phyloP scores from a whole-genome alignment of 2,888 invertebrate species.

The Ophioninae sp. region DNA sequence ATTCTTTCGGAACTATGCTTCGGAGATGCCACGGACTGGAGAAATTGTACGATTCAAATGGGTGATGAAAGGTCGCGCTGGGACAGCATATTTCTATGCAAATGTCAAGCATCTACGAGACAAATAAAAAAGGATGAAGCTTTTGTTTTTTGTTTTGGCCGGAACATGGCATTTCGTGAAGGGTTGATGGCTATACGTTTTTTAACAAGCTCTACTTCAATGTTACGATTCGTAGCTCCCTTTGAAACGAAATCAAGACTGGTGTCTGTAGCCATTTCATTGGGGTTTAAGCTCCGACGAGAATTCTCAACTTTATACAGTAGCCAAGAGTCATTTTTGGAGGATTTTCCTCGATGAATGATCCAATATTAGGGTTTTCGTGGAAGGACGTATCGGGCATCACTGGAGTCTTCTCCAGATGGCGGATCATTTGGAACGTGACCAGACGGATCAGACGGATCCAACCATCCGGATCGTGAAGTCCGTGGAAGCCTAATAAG shows the following conservation, averaged over 20 bases:
- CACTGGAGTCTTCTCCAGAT: background rate
- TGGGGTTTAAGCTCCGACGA: background rate
- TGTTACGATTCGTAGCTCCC: background rate
- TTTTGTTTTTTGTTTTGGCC: background rate
- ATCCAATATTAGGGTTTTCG: background rate
- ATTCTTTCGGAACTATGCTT: conserved; percentile 35
- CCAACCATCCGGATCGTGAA: background rate
- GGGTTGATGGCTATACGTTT: background rate
- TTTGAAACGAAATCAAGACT: background rate
- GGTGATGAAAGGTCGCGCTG: conserved; percentile 12
- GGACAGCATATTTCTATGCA: conserved; percentile 5
- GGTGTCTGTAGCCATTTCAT: background rate
- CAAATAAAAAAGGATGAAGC: conserved; percentile 2
- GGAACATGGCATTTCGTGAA: background rate
- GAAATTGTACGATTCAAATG: conserved; percentile 34
- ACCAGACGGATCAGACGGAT: background rate
- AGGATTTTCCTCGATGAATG: no score
- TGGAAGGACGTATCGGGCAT: background rate
- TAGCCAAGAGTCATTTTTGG: background rate
- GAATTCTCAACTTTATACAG: background rate
- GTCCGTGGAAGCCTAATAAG: background rate
- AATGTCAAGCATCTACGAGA: conserved; percentile 21
- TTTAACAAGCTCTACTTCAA: background rate
- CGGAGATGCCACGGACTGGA: conserved; percentile 19
- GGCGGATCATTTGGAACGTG: background rate